phyloP scores from a whole-genome alignment of 2,888 invertebrate species.

The Drosophila birchii region DNA sequence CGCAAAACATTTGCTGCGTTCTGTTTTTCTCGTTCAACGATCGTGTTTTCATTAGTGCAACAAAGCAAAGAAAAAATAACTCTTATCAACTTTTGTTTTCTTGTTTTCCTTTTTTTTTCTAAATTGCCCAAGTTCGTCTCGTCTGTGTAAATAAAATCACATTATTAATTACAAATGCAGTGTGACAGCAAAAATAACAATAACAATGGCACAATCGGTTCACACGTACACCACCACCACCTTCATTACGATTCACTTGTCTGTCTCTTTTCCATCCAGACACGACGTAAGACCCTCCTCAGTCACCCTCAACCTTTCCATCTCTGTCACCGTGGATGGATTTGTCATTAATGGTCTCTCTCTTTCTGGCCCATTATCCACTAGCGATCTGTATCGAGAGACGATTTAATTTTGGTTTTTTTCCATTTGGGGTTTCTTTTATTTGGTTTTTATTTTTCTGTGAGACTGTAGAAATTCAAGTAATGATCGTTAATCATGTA shows the following conservation, averaged over 20 bases:
- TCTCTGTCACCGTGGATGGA: slow-evolving; percentile 4
- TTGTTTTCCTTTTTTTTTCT: slow-evolving; percentile 19
- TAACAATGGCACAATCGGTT: slow-evolving; percentile 35
- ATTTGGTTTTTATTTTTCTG: not conserved
- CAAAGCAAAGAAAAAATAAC: slow-evolving; percentile 9
- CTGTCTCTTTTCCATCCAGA: slow-evolving; percentile 14
- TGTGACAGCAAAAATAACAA: slow-evolving; percentile 42
- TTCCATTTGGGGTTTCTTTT: not conserved
- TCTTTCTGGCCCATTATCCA: not conserved
- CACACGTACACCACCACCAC: slow-evolving; percentile 26
- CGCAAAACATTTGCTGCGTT: slow-evolving; percentile 7
- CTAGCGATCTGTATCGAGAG: slow-evolving; percentile 11
- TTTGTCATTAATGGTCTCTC: slow-evolving; percentile 14
- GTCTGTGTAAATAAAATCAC: slow-evolving; percentile 40
- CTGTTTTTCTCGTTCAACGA: slow-evolving; percentile 2
- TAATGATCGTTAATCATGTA: slow-evolving; percentile 24
- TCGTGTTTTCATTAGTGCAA: slow-evolving; percentile 23
- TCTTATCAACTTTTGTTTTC: slow-evolving; percentile 22
- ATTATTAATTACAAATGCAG: slow-evolving; percentile 61
- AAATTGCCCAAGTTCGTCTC: slow-evolving; percentile 53
- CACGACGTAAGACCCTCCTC: slow-evolving; percentile 15
- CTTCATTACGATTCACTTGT: slow-evolving; percentile 7
- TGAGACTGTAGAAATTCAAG: not conserved
- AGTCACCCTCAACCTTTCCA: slow-evolving; percentile 1
- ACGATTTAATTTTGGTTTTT: slow-evolving; percentile 12